Conservation (phyloP, 2,797 vertebrate genomes). For the Sibirionetta formosa region DNA sequence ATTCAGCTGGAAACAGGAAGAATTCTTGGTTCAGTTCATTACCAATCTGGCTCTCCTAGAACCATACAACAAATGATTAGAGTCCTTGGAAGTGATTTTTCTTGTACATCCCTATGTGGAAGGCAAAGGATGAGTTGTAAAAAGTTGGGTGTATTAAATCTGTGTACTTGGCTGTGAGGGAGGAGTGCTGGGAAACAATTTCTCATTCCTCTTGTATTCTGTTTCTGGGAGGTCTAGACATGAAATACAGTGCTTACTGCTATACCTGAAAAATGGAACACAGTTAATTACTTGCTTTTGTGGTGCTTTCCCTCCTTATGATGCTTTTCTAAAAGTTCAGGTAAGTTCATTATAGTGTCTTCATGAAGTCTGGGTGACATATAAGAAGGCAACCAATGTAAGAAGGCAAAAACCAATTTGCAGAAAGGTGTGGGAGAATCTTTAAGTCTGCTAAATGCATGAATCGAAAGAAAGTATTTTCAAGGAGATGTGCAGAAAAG, state of each 20-base stretch:
- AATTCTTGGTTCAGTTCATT: background rate
- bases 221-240: background rate
- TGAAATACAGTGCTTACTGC: background rate
- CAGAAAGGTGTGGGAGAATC: slow-evolving; percentile 5
- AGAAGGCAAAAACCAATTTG: slow-evolving; percentile 2
- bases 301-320: background rate
- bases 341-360: background rate
- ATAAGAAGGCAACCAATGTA: background rate
- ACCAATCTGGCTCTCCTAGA: background rate
- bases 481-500: background rate
- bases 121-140: background rate
- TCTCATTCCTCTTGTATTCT: background rate
- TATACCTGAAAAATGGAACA: background rate
- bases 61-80: background rate
- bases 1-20: background rate
- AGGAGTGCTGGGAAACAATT: background rate
- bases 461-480: slow-evolving; percentile 43
- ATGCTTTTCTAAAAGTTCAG: background rate
- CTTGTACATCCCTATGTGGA: background rate
- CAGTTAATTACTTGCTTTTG: background rate
- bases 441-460: slow-evolving; percentile 3
- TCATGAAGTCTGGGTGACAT: background rate
- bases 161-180: background rate
- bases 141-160: background rate
- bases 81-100: background rate